Percentiles rank a stretch among this genome's conserved stretches.
Conservation (phyloP, 2,113 vertebrate species). For the Mola mola region DNA sequence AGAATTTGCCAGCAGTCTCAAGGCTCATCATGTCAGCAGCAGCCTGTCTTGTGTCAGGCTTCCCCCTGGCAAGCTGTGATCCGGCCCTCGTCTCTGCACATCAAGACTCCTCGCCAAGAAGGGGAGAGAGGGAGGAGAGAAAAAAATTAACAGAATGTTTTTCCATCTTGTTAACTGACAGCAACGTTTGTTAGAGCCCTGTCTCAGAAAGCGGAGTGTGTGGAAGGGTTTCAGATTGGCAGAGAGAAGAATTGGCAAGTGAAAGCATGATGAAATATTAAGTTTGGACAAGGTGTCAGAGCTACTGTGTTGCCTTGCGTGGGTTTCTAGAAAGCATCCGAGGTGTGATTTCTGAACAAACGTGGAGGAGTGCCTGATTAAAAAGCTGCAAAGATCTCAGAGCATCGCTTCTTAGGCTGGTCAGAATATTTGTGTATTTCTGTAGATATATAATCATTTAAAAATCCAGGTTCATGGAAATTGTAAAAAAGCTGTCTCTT, state of each 20-base stretch:
- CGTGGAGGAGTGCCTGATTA: slow-evolving; percentile 61
- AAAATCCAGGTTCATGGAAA: slow-evolving; percentile 55
- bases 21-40: slow-evolving; percentile 78
- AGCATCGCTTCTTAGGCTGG: slow-evolving; percentile 35
- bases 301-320: slow-evolving; percentile 61
- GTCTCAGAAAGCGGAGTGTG: slow-evolving; percentile 66
- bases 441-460: slow-evolving; percentile 45
- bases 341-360: slow-evolving; percentile 70
- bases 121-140: slow-evolving; percentile 55
- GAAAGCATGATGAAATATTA: slow-evolving; percentile 71
- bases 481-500: slow-evolving; percentile 45
- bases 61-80: slow-evolving; percentile 82
- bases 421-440: slow-evolving; percentile 54
- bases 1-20: slow-evolving; percentile 76
- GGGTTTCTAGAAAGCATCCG: slow-evolving; percentile 67
- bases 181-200: slow-evolving; percentile 77
- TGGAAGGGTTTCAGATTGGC: slow-evolving; percentile 69
- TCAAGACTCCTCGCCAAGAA: slow-evolving; percentile 68
- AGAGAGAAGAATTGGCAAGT: slow-evolving; percentile 68
- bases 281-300: slow-evolving; percentile 72
- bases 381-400: slow-evolving; percentile 59
- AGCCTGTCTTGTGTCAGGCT: slow-evolving; percentile 80
- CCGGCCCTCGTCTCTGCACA: slow-evolving; percentile 71
- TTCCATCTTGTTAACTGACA: slow-evolving; percentile 79
- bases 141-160: slow-evolving; percentile 80